phyloP scores from a whole-genome alignment of 1,140 invertebrate species.

The Drosophila bocki region DNA sequence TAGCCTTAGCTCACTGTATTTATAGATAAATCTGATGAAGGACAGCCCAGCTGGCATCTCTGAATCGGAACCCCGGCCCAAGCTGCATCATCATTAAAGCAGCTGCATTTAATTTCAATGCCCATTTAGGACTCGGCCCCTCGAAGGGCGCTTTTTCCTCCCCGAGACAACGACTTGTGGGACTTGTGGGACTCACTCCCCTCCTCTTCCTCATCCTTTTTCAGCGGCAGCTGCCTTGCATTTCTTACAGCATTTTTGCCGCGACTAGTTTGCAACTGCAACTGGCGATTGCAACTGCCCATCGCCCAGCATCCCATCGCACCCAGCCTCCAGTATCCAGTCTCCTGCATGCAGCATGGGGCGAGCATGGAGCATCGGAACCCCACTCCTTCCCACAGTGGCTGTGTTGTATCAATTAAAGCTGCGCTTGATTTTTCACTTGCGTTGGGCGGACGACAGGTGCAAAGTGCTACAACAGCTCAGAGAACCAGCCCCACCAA shows the following conservation, averaged over 20 bases:
- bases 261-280: conserved; percentile 72
- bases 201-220: conserved; percentile 11
- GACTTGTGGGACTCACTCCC: conserved; percentile 12
- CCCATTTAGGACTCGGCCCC: conserved; percentile 69
- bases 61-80: conserved; percentile 21
- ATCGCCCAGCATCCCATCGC: conserved; percentile 22
- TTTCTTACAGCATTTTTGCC: conserved; percentile 83
- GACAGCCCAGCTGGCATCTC: conserved; percentile 11
- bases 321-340: conserved; percentile 10
- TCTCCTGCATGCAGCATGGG: background rate
- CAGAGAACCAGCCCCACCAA: conserved; percentile 44
- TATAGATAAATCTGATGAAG: conserved; percentile 12
- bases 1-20: background rate
- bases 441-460: conserved; percentile 77
- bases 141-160: conserved; percentile 51
- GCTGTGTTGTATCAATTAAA: conserved; percentile 75
- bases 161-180: conserved; percentile 14
- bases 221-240: conserved; percentile 67
- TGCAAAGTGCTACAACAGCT: conserved; percentile 78
- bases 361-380: background rate
- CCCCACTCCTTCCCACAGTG: conserved; percentile 32
- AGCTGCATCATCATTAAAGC: conserved; percentile 71
- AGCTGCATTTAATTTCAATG: conserved; percentile 84
- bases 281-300: conserved; percentile 32
- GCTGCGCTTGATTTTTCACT: conserved; percentile 80